Percentiles rank a stretch among this genome's conserved stretches.
phyloP scores from a whole-genome alignment of 2,113 vertebrate species.

The Desmodus rotundus region DNA sequence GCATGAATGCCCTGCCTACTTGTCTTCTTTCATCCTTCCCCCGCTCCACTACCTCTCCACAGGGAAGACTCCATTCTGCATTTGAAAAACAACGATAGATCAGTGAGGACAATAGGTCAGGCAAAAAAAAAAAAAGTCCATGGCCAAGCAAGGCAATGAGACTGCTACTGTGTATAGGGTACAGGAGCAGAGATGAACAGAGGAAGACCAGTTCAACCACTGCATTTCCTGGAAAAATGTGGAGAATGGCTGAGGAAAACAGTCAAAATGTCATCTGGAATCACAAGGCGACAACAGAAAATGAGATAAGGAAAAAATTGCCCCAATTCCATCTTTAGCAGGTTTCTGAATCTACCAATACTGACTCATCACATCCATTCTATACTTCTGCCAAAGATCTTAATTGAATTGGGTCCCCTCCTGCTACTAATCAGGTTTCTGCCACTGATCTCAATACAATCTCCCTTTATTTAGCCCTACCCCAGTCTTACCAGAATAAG shows the following conservation, averaged over 20 bases:
- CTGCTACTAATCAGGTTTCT: not conserved
- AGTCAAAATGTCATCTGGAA: not conserved
- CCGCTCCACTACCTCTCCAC: not conserved
- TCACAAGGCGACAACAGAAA: not conserved
- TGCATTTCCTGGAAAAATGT: not conserved
- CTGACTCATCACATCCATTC: not conserved
- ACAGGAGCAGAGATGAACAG: not conserved
- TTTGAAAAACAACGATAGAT: not conserved
- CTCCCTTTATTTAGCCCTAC: not conserved
- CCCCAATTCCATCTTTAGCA: not conserved
- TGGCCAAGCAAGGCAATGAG: not conserved
- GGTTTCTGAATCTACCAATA: not conserved
- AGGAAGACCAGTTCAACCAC: not conserved
- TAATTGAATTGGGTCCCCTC: not conserved
- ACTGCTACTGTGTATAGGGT: not conserved
- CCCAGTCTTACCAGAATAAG: constrained; percentile 90
- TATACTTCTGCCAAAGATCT: not conserved
- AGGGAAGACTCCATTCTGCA: not conserved
- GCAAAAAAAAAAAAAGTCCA: not conserved
- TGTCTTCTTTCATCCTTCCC: not conserved
- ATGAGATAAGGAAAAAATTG: not conserved
- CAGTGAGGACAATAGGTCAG: not conserved
- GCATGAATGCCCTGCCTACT: not conserved
- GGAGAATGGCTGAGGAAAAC: not conserved
- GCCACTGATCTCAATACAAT: not conserved